Evolutionary conservation across 1,140 invertebrate genomes (phyloP).

Genomic region (Metopolophium dirhodum): DNA sequence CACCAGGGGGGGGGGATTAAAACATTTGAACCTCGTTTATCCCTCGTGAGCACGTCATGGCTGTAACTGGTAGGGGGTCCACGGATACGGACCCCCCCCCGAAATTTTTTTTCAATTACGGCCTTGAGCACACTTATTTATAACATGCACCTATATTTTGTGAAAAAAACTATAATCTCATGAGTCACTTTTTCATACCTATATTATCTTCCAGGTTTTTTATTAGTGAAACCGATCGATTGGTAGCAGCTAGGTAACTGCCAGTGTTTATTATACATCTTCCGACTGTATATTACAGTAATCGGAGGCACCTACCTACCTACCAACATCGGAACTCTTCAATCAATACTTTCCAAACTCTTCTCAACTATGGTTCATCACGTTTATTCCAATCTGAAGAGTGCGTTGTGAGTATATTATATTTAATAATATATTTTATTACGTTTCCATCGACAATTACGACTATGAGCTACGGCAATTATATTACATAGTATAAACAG

Average conservation of each 20-base stretch:
- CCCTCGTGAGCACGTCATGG: no score
- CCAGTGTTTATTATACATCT: not conserved
- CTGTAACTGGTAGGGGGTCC: no score
- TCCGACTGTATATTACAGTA: not conserved
- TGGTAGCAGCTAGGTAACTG: not conserved
- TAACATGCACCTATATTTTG: not conserved
- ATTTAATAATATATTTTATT: not conserved
- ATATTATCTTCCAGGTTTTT: not conserved
- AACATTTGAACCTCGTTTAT: not conserved
- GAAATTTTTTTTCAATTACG: no score
- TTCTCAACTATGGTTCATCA: conserved; percentile 12
- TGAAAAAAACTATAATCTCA: not conserved
- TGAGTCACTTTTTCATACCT: not conserved
- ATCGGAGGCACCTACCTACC: not conserved
- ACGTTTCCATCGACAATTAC: not conserved
- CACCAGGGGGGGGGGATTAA: no score
- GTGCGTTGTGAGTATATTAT: not conserved
- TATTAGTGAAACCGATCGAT: not conserved
- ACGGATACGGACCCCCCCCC: no score
- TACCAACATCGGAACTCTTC: not conserved
- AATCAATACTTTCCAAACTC: not conserved
- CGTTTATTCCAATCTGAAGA: not conserved
- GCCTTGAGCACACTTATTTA: no score
- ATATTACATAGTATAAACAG: no score
- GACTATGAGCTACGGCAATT: not conserved